phyloP scores from a whole-genome alignment of 2,888 invertebrate species.

The Volucella inflata region DNA sequence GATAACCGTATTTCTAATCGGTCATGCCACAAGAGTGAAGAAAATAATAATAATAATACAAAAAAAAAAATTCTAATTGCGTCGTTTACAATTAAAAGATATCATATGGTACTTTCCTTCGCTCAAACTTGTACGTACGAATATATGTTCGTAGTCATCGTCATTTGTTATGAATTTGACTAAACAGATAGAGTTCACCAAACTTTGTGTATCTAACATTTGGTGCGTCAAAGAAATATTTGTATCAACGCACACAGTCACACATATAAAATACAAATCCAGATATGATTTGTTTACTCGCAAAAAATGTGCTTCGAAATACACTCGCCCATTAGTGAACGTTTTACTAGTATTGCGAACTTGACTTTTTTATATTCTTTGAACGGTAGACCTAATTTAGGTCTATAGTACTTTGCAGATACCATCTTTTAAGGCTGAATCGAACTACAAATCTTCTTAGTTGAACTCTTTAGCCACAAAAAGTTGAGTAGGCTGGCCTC shows the following conservation, averaged over 20 bases:
- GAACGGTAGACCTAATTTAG: neutral
- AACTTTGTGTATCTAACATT: slow-evolving; percentile 47
- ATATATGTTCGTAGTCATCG: slow-evolving; percentile 17
- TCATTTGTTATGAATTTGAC: slow-evolving; percentile 31
- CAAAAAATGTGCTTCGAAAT: slow-evolving; percentile 36
- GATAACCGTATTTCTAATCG: slow-evolving; percentile 37
- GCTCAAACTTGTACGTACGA: neutral
- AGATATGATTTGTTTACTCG: slow-evolving; percentile 20
- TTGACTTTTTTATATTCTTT: neutral
- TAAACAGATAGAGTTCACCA: slow-evolving; percentile 57
- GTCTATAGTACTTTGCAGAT: slow-evolving; percentile 33
- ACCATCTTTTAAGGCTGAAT: neutral
- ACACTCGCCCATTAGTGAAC: neutral
- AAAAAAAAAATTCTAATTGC: slow-evolving; percentile 46
- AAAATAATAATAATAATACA: slow-evolving; percentile 1
- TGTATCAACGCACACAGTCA: neutral
- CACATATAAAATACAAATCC: neutral
- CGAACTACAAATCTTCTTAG: no score
- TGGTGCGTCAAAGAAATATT: slow-evolving; percentile 32
- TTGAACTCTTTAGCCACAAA: no score
- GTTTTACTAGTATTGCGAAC: slow-evolving; percentile 10
- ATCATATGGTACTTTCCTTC: slow-evolving; percentile 15
- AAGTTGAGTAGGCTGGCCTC: neutral
- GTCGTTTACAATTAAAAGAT: slow-evolving; percentile 22
- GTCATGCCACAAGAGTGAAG: slow-evolving; percentile 31